phyloP scores from a whole-genome alignment of 2,113 vertebrate genomes.

The Puntigrus tetrazona region DNA sequence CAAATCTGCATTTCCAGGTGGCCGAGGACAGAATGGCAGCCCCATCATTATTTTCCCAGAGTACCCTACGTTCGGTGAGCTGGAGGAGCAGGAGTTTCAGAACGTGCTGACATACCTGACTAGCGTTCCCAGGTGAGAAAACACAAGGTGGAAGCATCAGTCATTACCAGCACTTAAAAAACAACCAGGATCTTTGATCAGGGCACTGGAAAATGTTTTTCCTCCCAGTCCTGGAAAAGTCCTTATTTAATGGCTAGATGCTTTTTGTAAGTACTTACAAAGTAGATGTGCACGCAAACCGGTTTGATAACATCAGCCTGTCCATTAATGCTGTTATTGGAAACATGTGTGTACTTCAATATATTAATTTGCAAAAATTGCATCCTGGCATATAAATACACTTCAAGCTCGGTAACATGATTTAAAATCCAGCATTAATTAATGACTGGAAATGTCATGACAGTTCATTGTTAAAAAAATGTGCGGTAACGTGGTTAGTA shows the following conservation, averaged over 20 bases:
- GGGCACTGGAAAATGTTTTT: background rate
- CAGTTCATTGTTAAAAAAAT: background rate
- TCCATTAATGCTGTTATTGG: background rate
- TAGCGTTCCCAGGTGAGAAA: slow-evolving; percentile 87
- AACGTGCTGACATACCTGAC: slow-evolving; percentile 95
- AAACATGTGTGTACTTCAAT: background rate
- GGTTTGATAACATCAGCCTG: background rate
- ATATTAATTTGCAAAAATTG: background rate
- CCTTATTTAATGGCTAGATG: background rate
- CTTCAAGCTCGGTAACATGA: background rate
- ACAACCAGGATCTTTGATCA: background rate
- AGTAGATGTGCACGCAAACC: background rate
- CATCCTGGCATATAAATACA: background rate
- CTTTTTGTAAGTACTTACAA: background rate
- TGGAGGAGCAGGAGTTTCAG: slow-evolving; percentile 91
- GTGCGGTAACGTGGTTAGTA: background rate
- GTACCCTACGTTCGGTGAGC: slow-evolving; percentile 89
- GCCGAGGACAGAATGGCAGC: slow-evolving; percentile 88
- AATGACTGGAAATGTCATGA: background rate
- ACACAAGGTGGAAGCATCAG: background rate
- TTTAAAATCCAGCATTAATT: background rate
- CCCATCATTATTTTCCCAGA: slow-evolving; percentile 97
- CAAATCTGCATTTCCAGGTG: slow-evolving; percentile 75
- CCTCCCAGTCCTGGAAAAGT: background rate
- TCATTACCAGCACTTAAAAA: background rate